A percentile compares a stretch with the other conserved stretches of the same genome.
Evolutionary conservation across 2,797 vertebrate species (phyloP).

Genomic region (Diceros bicornis): DNA sequence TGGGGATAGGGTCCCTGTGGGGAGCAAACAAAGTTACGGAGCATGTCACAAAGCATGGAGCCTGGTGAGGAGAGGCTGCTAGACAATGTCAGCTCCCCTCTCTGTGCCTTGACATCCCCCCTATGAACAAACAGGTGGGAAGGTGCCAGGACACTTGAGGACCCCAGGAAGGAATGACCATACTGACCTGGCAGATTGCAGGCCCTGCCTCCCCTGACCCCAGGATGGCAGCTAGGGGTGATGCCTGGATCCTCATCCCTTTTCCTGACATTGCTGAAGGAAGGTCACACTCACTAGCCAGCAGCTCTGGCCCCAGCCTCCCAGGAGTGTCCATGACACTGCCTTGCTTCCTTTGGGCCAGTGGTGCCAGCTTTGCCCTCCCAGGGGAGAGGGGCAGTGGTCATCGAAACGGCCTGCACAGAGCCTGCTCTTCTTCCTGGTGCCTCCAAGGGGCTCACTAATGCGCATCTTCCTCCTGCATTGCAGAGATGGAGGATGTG

Average conservation of each 20-base stretch:
- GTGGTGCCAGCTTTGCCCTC: background rate
- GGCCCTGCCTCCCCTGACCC: no score
- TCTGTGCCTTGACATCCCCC: background rate
- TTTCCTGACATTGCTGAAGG: background rate
- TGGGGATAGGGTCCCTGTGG: background rate
- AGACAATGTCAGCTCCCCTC: background rate
- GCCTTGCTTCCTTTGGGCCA: no score
- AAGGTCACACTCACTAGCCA: background rate
- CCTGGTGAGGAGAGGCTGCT: background rate
- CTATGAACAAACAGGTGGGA: background rate
- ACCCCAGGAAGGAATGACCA: background rate
- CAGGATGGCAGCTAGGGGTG: background rate
- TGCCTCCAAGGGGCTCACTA: background rate
- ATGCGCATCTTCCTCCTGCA: background rate
- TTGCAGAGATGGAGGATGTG: background rate
- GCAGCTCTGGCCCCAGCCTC: background rate
- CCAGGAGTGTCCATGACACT: background rate
- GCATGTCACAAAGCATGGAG: background rate
- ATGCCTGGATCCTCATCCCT: fast-evolving
- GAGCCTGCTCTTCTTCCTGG: background rate
- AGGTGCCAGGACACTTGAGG: background rate
- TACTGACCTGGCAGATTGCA: background rate
- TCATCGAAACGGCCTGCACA: background rate
- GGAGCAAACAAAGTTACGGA: background rate
- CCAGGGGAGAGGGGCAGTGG: background rate